Evolutionary conservation across 2,797 vertebrate genomes (phyloP), one percentile per base, ranked within the genome.

Genomic region (Enteromius viviparus): DNA sequence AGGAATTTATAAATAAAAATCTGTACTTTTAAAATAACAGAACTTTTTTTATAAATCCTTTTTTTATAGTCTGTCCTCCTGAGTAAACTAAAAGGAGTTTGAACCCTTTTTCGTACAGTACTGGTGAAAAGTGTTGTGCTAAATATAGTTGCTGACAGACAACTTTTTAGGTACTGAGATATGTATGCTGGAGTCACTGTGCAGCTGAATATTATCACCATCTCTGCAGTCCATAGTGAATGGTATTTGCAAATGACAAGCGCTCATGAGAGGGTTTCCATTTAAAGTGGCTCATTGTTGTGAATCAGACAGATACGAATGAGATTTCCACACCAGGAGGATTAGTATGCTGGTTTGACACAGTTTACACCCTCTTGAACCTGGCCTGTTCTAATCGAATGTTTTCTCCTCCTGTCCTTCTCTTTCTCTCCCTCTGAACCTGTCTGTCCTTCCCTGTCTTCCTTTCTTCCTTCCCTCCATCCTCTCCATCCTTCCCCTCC

Each of bases 381-480:
- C 89, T 81, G 80, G 85, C 80, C 87, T 91, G 89, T 87, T 94
- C 92, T 95, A 94, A 95, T 93, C 88, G 83, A 87, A 86, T 93
- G 85, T 91, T 91, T 90, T 93, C 89, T 94, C 89, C 91, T 91
- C 86, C 76, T 74, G 34, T 75, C 91, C 87, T 94, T 90, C 91
- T 78, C 72, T 80, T 76, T 60, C 65, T 68, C 55, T 74, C 68
- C 76, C 47, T 83, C 75, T 74, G 87, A 60, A 71, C 53, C 76
- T 77, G 26, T 70, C 69, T 51, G 45, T 69, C n/a, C 78, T 74
- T 58, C 69, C 70, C 32, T 45, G 32, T 74, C 68, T 45, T 70
- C 26, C 90, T 94, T 91, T 92, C 94, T 87, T 32, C 51, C 91
- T 94, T 90, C 93, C 94, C 88, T 89, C 86, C 90, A 94, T 94